Base-by-base conservation (phyloP, 2,113 vertebrate genomes). In the Fulmarus glacialis region DNA sequence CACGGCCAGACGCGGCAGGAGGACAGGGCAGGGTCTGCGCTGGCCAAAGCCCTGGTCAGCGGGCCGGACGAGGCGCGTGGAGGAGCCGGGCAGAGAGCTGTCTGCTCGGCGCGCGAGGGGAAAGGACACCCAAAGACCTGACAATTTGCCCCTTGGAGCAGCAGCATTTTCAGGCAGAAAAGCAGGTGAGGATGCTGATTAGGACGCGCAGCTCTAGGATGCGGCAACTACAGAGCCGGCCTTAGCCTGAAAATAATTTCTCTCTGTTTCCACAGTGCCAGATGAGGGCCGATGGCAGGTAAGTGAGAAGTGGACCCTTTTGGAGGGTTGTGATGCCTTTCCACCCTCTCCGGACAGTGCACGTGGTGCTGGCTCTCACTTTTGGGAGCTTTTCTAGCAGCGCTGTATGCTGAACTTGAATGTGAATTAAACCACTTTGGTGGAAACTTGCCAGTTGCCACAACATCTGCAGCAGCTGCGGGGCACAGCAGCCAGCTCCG, bases 91-190 rank as follows among this genome's bases (percentile, higher is more conserved):
- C 70, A 45, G 32, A 68, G 38, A 13, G 40, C n/a, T 3, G 58
- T 17, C 43, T 0, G 66, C 36, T 3, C 1, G 2, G 43, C 6
- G 0, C 0, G 6, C 0, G 26, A 8, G 36, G 50, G 5, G 26
- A 4, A 6, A 38, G 59, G 78, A 17, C 71, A 11, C 15, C 1
- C 59, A 2, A 14, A 3, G 22, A 4, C 3, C 32, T 3, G 81
- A 8, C 4, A 18, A 5, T 11, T 6, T 3, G 42, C 26, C 47
- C 64, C 70, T 9, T 3, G 47, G 20, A 26, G 58, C 70, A 36
- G 38, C 12, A 32, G 30, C 27, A 2, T 5, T 2, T 32, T 2
- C 8, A 4, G 63, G 55, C 24, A 7, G 40, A 42, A 38, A 23
- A 38, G 63, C 10, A 0, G 4, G 42, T 30, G 56, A 21, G 40